Conservation (phyloP, 2,797 vertebrate species). For the Lepus townsendii region DNA sequence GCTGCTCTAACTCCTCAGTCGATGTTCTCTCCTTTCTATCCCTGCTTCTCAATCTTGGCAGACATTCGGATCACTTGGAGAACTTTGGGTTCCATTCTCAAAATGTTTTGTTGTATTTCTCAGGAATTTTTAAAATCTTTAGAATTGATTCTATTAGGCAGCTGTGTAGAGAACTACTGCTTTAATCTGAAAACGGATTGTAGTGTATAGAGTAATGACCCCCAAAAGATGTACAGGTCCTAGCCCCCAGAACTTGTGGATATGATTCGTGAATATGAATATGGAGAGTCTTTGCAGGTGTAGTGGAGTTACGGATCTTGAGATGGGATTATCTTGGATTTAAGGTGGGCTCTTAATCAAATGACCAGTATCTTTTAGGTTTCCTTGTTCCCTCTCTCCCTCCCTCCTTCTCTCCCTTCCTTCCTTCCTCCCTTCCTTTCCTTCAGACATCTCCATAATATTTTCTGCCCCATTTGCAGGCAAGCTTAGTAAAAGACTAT, state of each 20-base stretch:
- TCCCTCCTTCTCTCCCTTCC: too few species aligned
- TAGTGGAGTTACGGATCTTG: background rate
- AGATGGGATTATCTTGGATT: background rate
- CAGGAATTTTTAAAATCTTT: background rate
- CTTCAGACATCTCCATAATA: background rate
- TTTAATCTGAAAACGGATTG: slow-evolving; percentile 1
- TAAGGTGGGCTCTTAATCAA: background rate
- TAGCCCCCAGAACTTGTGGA: background rate
- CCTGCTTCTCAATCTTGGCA: background rate
- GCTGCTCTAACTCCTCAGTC: background rate
- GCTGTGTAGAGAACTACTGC: background rate
- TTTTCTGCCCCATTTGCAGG: background rate
- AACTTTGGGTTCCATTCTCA: background rate
- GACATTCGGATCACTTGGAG: background rate
- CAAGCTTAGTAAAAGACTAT: background rate
- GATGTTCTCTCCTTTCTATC: background rate
- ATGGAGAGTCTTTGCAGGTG: background rate
- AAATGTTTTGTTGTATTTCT: slow-evolving; percentile 16
- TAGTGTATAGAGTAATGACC: background rate
- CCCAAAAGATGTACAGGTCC: background rate
- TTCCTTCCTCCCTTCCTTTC: background rate
- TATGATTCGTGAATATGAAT: background rate
- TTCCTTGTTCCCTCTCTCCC: too few species aligned
- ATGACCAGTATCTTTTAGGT: background rate
- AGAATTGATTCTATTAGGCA: background rate